Base-by-base conservation (phyloP, 2,888 invertebrate species). In the Priocnemis perturbator region DNA sequence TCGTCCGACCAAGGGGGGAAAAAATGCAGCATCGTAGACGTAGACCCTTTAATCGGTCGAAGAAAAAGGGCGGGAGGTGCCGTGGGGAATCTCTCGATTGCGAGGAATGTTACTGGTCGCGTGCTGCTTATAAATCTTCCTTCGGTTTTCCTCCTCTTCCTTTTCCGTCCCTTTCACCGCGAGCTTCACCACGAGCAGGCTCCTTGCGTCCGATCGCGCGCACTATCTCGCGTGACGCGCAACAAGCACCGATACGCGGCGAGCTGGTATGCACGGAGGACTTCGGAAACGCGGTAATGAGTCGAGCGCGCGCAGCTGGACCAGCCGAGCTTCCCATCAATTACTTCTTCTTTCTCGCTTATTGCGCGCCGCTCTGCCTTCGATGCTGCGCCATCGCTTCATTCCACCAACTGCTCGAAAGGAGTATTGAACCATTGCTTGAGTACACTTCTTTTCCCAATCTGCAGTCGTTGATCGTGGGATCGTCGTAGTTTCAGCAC, bases 181-280 rank as follows among this genome's bases (percentile, higher is more conserved):
- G 44, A 56, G 5, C 47, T 68, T 19, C 15, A 21, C 47, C 37
- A 55, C 30, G 23, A 11, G 44, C 60, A 30, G 60, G 62, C 65
- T 55, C 55, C 17, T 14, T 14, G 52, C 26, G 26, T 26, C 5
- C 26, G 26, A 26, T 26, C 26, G 26, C 26, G 26, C 26, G 60
- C 26, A 48, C 61, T 57, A 53, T 7, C 48, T 70, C 45, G 64
- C 68, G 72, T 70, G 76, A 77, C 64, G 67, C 60, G 56, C 67
- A 60, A 52, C 67, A 64, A 57, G 53, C 61, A 23, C 58, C 56
- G 58, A 20, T 73, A 60, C 57, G 61, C 65, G 48, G 56, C 65
- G 48, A 52, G 26, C 2, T 26, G 3, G 26, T 26, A 26, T 5
- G 26, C 3, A 26, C 26, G 26, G 5, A 5, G 26, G 5, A 5